A percentile compares a stretch with the other conserved stretches of the same genome.
phyloP scores from a whole-genome alignment of 2,888 invertebrate species.

The Notocelia uddmanniana region DNA sequence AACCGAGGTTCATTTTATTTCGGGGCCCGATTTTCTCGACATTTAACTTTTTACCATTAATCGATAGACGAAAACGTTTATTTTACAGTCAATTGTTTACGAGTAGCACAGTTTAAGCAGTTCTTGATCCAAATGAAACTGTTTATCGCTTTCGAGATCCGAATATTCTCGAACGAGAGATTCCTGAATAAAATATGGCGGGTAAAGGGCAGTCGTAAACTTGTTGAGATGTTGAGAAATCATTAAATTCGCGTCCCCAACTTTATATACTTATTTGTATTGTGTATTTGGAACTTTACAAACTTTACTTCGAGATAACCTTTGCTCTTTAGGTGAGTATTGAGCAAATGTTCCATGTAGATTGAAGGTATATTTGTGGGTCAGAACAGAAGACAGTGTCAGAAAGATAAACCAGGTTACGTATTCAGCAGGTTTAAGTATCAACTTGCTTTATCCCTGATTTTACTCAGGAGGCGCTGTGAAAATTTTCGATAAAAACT shows the following conservation, averaged over 20 bases:
- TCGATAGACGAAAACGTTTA: constrained; percentile 2
- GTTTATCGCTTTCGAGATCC: constrained; percentile 1
- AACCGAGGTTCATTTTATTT: not conserved
- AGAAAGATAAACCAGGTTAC: no score
- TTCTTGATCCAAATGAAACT: constrained; percentile 14
- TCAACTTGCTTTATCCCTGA: no score
- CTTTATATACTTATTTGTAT: constrained; percentile 18
- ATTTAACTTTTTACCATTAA: not conserved
- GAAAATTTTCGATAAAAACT: no score
- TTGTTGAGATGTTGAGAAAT: constrained; percentile 26
- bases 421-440: no score
- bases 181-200: constrained; percentile 41
- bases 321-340: constrained; percentile 9
- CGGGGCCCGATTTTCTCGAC: not conserved
- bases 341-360: not conserved
- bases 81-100: constrained; percentile 1
- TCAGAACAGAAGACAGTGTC: no score
- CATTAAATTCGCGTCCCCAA: constrained; percentile 36
- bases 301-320: not conserved
- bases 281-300: constrained; percentile 1
- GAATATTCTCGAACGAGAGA: constrained; percentile 14
- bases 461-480: no score
- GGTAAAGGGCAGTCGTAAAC: constrained; percentile 38
- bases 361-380: not conserved
- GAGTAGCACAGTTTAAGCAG: not conserved